A percentile compares a stretch with the other conserved stretches of the same genome.
Conservation (phyloP, 30 jellyfish, hydroid and myxozoan genomes). For the Rhopilema esculentum region DNA sequence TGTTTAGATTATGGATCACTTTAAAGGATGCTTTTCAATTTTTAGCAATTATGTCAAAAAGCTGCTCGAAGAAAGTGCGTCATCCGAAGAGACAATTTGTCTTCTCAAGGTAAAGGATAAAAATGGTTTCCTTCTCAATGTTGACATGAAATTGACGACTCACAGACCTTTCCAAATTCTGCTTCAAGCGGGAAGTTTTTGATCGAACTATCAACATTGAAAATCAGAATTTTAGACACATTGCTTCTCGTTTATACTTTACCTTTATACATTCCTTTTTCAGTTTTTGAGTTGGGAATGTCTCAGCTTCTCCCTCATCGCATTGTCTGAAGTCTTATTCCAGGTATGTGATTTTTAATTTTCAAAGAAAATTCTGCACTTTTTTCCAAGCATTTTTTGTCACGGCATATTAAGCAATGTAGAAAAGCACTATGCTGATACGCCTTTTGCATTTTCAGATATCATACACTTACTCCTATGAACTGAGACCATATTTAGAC, state of each 20-base stretch:
- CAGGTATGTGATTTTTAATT: no score
- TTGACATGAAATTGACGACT: neutral
- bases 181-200: no score
- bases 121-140: neutral
- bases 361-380: no score
- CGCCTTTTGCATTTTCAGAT: constrained; percentile 50
- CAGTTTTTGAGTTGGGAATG: constrained; percentile 99
- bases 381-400: no score
- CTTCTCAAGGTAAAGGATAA: constrained; percentile 86
- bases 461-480: constrained; percentile 94
- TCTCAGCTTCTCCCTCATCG: constrained; percentile 90
- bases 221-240: no score
- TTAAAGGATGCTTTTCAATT: constrained; percentile 12
- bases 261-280: constrained; percentile 3
- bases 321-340: constrained; percentile 92
- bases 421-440: no score
- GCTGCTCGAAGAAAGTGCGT: constrained; percentile 90
- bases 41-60: constrained; percentile 90
- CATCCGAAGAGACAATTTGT: constrained; percentile 90
- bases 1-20: no score
- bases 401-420: no score
- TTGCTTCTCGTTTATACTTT: no score
- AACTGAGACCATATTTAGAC: constrained; percentile 93
- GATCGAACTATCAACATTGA: no score
- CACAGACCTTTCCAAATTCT: no score